Base-by-base conservation (phyloP, 2,113 vertebrate genomes). In the Chloropsis hardwickii region DNA sequence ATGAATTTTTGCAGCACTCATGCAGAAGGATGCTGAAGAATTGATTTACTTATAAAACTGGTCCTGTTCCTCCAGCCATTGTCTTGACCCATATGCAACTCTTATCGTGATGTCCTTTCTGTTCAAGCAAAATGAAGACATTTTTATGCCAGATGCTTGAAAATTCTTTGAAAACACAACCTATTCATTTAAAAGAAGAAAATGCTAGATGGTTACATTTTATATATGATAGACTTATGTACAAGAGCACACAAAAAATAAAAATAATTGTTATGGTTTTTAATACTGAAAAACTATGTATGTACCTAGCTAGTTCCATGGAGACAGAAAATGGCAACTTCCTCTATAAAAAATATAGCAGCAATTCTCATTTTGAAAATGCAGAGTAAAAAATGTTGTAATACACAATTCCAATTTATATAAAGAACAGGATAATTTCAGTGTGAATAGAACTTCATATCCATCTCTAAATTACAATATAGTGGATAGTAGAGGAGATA, bases 21-120 rank as follows among this genome's bases (percentile, higher is more conserved):
- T 25, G 18, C 13, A 78, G 60, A 78, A 53, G 19, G 6, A 3
- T 73, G 37, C 12, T 45, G 39, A 6, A 66, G 28, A 50, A 79
- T 6, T 1, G 10, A 22, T 0, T 27, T 39, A 53, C 28, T 45
- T 50, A 37, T 20, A 62, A 37, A 71, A 19, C 11, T 45, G 22
- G 3, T 70, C 11, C 70, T 85, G 5, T 37, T 65, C 28, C 42
- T 77, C 15, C 33, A 88, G 14, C 15, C 37, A 18, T 35, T 78
- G 9, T 20, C 25, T 50, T 64, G 48, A 61, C 10, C 21, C 6
- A 8, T 31, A 24, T 33, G 7, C 15, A 72, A 4, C 6, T 53
- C 21, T 13, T 31, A 27, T 6, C 54, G 33, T 0, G 0, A n/a
- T 44, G 14, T 27, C 20, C 14, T 39, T 81, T 61, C 23, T 27